A percentile compares a stretch with the other conserved stretches of the same genome.
Conservation (phyloP, 35 echinoderm and acorn worm species). For the Apostichopus parvimensis region DNA sequence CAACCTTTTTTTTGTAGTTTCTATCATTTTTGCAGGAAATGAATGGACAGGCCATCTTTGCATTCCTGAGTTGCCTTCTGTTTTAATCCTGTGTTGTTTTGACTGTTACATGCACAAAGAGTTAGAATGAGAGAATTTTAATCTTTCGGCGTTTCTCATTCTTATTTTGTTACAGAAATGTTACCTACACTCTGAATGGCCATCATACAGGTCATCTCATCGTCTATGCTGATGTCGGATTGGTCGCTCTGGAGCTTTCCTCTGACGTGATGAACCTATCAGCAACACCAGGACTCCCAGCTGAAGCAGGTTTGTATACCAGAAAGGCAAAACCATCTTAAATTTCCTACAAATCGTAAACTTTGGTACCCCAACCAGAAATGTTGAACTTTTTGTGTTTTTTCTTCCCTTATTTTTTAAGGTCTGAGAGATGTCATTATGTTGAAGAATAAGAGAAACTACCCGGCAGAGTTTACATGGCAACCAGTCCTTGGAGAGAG, state of each 20-base stretch:
- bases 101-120: not conserved
- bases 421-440: constrained; percentile 87
- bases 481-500: constrained; percentile 88
- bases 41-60: too few species aligned
- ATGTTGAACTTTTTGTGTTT: not conserved
- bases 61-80: too few species aligned
- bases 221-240: constrained; percentile 93
- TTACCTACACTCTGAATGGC: constrained; percentile 85
- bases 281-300: constrained; percentile 86
- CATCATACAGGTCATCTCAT: constrained; percentile 80
- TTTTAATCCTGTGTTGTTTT: too few species aligned
- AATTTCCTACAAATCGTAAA: not conserved
- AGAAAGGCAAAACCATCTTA: not conserved
- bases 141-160: not conserved
- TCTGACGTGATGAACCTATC: constrained; percentile 60
- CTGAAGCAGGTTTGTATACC: constrained; percentile 80
- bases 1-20: not conserved
- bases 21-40: too few species aligned
- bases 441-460: constrained; percentile 84
- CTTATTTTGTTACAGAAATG: constrained; percentile 67
- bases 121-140: constrained; percentile 28
- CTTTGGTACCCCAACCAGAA: too few species aligned
- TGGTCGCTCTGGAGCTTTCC: constrained; percentile 75
- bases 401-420: constrained; percentile 25
- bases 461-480: constrained; percentile 93